Evolutionary conservation across 1,140 invertebrate species (phyloP), one percentile per base, ranked within the genome.

Genomic region (Drosophila varians): DNA sequence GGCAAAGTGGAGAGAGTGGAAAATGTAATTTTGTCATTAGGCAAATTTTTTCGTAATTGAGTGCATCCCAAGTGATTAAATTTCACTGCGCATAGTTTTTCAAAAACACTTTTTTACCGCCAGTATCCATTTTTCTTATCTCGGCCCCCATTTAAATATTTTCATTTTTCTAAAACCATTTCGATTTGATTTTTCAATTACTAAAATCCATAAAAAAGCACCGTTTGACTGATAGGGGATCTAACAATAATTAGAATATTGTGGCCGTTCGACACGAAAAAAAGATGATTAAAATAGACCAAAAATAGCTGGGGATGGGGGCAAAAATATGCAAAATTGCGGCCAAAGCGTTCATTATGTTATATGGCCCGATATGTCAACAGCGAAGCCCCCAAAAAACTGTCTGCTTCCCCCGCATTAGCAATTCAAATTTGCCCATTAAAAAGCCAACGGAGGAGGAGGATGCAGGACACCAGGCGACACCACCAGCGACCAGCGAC

Each of bases 381-480:
- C 77, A 87, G 65, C 40, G 61, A 51, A 60, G 57, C 45, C 43
- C 48, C 69, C 74, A 52, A 73, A 76, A 43, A 54, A 40, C 45
- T 45, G 65, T 68, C 49, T 47, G 65, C 54, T 40, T 55, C 48
- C 28, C 6, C 23, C 21, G 11, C 66, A 86, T 86, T 86, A 80
- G 80, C 80, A 86, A 86, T 86, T 86, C 80, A 86, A 86, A 86
- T 86, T 86, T 87, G 82, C 62, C 73, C 80, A 86, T 87, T 86
- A 86, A 80, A 84, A 86, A 79, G 62, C 73, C 75, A 78, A 57
- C 60, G 72, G 70, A 54, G 47, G 16, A 45, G 45, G 28, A 18
- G 45, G 25, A 46, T 12, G 7, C 48, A 9, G 25, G 31, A 46
- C 61, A 31, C 28, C 28, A n/a, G 61, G 47, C 60, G 12, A 62